Evolutionary conservation across 2,797 vertebrate species (phyloP), one percentile per base, ranked within the genome.

Genomic region (Trachurus trachurus): DNA sequence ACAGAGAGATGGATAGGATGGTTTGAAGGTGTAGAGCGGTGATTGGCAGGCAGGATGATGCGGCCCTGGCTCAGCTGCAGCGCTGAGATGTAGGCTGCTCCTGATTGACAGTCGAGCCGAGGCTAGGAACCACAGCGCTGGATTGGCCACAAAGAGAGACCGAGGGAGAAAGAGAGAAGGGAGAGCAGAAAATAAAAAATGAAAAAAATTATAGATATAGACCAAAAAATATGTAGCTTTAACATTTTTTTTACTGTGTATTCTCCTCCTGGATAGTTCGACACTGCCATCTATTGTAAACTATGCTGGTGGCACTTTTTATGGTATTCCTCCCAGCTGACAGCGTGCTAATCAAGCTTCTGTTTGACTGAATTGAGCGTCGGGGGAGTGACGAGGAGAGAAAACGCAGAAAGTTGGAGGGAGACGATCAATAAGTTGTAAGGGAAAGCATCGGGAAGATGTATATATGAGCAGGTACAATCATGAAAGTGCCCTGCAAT

Each of bases 21-120:
- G 81, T 90, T 88, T 89, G 89, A 88, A 90, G 89, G 90, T 87
- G 85, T 74, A 89, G 92, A 92, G 89, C 89, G 76, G 93, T 97
- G 97, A 97, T 95, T 97, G 97, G 94, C 96, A 96, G 95, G 85
- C 87, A 66, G 90, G 94, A 95, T 93, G 93, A 93, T 93, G 96
- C 90, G 68, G 86, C 94, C 94, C 86, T 95, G 95, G 95, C 94
- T 96, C 95, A 96, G 96, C 95, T 95, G 95, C 95, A 92, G 94
- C 80, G 81, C 95, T 92, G 97, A 96, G 96, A 96, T 96, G 92
- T 91, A 86, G 93, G 94, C 93, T 94, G 89, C 79, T 56, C 87
- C 87, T 93, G 89, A 94, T 95, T 97, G 97, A 96, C 97, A 97
- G 95, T 56, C 95, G 95, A 82, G 89, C 76, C 76, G 71, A 88